Evolutionary conservation across 2,113 vertebrate species (phyloP).

Genomic region (Oncorhynchus keta): DNA sequence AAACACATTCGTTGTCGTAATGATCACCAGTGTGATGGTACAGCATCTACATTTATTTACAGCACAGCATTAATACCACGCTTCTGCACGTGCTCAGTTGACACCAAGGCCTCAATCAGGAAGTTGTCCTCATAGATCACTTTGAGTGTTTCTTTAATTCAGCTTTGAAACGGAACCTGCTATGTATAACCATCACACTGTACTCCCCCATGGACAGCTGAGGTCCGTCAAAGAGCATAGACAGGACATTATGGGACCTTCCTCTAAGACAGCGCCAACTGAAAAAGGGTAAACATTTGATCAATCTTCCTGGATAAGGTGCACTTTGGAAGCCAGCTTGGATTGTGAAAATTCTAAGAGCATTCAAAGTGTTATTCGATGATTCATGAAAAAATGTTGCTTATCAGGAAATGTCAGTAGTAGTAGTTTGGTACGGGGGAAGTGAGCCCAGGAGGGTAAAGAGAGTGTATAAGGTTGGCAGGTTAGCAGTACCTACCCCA

Average conservation of each 20-base stretch:
- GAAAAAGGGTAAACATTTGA: neutral
- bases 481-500: slow-evolving; percentile 72
- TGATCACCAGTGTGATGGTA: slow-evolving; percentile 3
- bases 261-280: neutral
- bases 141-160: neutral
- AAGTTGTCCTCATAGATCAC: neutral
- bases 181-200: neutral
- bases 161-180: neutral
- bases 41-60: neutral
- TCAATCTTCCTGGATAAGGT: neutral
- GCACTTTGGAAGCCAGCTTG: neutral
- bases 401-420: neutral
- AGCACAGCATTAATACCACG: neutral
- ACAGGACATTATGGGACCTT: neutral
- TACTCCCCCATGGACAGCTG: neutral
- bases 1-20: neutral
- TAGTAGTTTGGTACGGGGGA: neutral
- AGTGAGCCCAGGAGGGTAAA: neutral
- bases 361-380: neutral
- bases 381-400: neutral
- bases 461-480: neutral
- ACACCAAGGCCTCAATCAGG: neutral
- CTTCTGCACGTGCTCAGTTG: slow-evolving; percentile 25
- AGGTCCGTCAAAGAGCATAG: neutral
- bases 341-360: too few relatives aligned